Conservation (phyloP, 2,888 invertebrate species). For the Therioaphis trifolii region DNA sequence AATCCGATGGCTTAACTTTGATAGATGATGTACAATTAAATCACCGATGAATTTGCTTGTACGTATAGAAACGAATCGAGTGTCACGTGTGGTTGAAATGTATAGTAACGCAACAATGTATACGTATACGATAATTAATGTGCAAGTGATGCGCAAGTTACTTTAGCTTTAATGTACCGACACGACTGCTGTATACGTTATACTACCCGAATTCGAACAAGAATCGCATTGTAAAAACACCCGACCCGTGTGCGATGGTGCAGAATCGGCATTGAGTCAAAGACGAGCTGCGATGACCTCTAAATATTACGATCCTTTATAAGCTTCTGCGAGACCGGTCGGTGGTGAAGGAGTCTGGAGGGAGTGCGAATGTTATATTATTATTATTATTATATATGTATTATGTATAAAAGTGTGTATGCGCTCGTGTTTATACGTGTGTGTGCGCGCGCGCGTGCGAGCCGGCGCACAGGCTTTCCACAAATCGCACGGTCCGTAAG, state of each 20-base stretch:
- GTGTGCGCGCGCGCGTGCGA: not conserved
- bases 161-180: too few relatives aligned
- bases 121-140: too few relatives aligned
- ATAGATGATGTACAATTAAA: too few relatives aligned
- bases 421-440: too few relatives aligned
- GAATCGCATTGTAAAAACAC: slow-evolving; percentile 35
- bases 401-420: too few relatives aligned
- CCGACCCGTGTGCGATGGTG: not conserved
- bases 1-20: not conserved
- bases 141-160: too few relatives aligned
- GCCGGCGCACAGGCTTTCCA: slow-evolving; percentile 26
- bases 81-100: not conserved
- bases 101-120: not conserved
- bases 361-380: slow-evolving; percentile 7
- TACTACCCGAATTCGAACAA: slow-evolving; percentile 51
- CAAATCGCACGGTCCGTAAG: slow-evolving; percentile 1
- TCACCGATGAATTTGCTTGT: not conserved
- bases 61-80: not conserved
- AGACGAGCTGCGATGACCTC: slow-evolving; percentile 41
- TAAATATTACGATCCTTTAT: slow-evolving; percentile 51
- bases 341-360: slow-evolving; percentile 31
- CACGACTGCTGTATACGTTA: not conserved
- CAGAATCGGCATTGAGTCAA: slow-evolving; percentile 38
- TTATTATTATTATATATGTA: too few relatives aligned
- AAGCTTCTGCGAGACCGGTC: slow-evolving; percentile 35